Percentiles rank a stretch among this genome's conserved stretches.
These are phyloP conservation scores for Entelurus aequoreus DNA, from an alignment of 2,113 vertebrate species.

Conservation along the genomic window DNA sequence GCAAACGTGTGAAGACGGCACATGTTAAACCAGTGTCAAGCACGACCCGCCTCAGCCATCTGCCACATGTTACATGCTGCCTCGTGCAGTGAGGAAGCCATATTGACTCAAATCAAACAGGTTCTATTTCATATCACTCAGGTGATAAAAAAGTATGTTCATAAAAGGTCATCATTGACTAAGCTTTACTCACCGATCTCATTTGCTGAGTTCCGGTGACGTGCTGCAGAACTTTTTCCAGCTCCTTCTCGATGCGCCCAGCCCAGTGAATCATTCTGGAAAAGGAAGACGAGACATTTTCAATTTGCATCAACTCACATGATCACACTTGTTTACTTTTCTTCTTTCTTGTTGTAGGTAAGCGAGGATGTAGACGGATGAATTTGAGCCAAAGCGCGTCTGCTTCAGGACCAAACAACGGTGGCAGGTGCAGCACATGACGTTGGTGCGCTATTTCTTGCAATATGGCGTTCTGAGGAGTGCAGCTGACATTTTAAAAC, in stretches of 20 bases:
- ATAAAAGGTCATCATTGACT: neutral
- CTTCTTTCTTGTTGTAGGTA: constrained; percentile 12
- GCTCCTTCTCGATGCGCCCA: constrained; percentile 78
- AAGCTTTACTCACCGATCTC: constrained; percentile 66
- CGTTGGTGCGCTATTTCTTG: neutral
- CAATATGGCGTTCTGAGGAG: neutral
- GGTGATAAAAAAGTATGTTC: neutral
- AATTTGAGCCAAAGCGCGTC: neutral
- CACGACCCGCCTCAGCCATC: constrained; percentile 48
- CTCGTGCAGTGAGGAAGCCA: constrained; percentile 14
- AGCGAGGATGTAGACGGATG: constrained; percentile 4
- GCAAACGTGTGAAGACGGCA: neutral
- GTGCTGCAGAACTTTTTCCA: constrained; percentile 76
- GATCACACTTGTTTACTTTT: neutral
- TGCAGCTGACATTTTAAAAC: no score
- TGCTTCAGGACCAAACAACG: neutral
- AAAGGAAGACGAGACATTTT: constrained; percentile 26
- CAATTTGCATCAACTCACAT: constrained; percentile 14
- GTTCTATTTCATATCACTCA: neutral
- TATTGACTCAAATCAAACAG: constrained; percentile 4
- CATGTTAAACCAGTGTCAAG: constrained; percentile 48
- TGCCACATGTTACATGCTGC: constrained; percentile 22
- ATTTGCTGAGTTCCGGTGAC: constrained; percentile 78
- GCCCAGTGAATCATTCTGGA: constrained; percentile 80
- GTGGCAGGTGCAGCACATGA: neutral